A percentile compares a stretch with the other conserved stretches of the same genome.
Evolutionary conservation across 1,140 invertebrate genomes (phyloP).

Genomic region (Prorops nasuta): DNA sequence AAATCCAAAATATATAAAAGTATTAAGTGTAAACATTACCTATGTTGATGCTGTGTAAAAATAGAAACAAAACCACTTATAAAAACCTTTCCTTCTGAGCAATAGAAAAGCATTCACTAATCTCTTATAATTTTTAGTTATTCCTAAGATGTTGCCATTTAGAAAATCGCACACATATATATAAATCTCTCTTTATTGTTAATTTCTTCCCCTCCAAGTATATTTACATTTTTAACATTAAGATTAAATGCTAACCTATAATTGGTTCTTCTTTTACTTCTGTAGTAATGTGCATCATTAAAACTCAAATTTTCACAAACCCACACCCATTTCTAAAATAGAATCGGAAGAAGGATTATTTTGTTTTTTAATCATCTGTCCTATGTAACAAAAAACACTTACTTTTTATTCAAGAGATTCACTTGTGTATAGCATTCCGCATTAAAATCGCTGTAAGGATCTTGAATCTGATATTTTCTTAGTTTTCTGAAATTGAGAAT

Average conservation of each 20-base stretch:
- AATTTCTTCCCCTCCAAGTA: too few relatives aligned
- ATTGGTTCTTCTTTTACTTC: slow-evolving; percentile 85
- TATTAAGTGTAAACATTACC: too few relatives aligned
- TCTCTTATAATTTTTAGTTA: slow-evolving; percentile 71
- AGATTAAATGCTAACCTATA: slow-evolving; percentile 80
- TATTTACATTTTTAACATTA: slow-evolving; percentile 91
- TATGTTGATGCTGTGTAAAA: too few relatives aligned
- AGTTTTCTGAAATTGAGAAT: slow-evolving; percentile 99
- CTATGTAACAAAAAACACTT: too few relatives aligned
- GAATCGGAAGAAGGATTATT: slow-evolving; percentile 2
- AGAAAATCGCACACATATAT: slow-evolving; percentile 92
- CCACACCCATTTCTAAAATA: slow-evolving; percentile 77
- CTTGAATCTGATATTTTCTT: slow-evolving; percentile 97
- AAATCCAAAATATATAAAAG: too few relatives aligned
- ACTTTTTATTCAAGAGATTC: slow-evolving; percentile 99
- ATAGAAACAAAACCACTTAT: slow-evolving; percentile 93
- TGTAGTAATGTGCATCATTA: slow-evolving; percentile 98
- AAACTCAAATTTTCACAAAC: slow-evolving; percentile 95
- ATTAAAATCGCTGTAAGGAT: slow-evolving; percentile 95
- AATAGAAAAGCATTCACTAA: slow-evolving; percentile 75
- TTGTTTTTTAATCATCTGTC: too few relatives aligned
- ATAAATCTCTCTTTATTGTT: slow-evolving; percentile 71
- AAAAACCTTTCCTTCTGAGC: slow-evolving; percentile 77
- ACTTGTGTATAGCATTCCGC: slow-evolving; percentile 97
- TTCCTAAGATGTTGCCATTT: slow-evolving; percentile 92